Conservation (phyloP, 2,888 invertebrate species). For the Cheilosia pagana region DNA sequence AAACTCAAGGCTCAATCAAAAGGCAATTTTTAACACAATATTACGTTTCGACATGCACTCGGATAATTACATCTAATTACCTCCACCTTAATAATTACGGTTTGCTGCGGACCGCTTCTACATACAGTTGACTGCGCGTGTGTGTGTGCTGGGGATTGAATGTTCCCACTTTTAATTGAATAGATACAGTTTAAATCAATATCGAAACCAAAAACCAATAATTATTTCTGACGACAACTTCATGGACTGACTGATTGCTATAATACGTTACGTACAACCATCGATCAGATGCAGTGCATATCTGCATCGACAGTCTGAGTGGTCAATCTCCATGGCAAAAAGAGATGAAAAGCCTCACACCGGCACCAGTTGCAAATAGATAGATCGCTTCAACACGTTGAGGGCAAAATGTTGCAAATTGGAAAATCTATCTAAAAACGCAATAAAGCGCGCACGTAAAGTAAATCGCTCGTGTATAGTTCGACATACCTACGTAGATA, state of each 20-base stretch:
- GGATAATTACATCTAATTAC: constrained; percentile 59
- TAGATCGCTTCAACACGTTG: constrained; percentile 1
- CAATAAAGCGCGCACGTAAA: constrained; percentile 36
- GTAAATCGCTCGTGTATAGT: constrained; percentile 4
- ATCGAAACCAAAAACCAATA: constrained; percentile 65
- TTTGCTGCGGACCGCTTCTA: constrained; percentile 1
- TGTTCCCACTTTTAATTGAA: constrained; percentile 49
- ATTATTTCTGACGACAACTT: constrained; percentile 69
- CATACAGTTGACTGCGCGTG: neutral
- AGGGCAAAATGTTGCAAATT: constrained; percentile 27
- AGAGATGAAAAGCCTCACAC: constrained; percentile 20
- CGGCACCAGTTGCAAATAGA: neutral
- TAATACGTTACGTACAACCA: neutral
- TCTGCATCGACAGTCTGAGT: constrained; percentile 1
- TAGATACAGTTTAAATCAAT: constrained; percentile 69
- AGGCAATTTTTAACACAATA: constrained; percentile 46
- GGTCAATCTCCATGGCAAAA: constrained; percentile 28
- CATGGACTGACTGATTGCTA: constrained; percentile 57
- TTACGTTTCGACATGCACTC: constrained; percentile 36
- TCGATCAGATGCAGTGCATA: neutral
- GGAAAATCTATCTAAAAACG: constrained; percentile 19
- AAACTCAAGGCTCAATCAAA: constrained; percentile 17
- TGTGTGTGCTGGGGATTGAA: neutral
- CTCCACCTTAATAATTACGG: constrained; percentile 49
- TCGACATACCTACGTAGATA: too few relatives aligned